Base-by-base conservation (phyloP, 2,888 invertebrate species). In the Melanotus villosus region DNA sequence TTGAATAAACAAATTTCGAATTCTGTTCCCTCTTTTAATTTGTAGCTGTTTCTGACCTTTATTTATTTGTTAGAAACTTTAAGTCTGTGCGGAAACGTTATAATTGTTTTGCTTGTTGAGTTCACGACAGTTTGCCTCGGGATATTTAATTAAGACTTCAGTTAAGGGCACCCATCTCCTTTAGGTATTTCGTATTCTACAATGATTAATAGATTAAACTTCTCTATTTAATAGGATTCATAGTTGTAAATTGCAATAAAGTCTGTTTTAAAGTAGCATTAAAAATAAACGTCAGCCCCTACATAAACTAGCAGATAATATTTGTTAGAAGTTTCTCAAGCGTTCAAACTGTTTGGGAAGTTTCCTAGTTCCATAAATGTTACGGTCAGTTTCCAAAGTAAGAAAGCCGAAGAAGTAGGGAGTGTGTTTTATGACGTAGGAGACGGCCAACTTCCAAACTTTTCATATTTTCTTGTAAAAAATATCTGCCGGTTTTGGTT, bases 401-500 rank as follows among this genome's bases (percentile, higher is more conserved):
- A 59, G 65, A 62, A 68, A 67, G 74, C 69, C 68, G 67, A 69
- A 68, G 68, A 47, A 63, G 47, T 62, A 69, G 74, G 75, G 78
- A 73, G 78, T 78, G 77, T 78, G 76, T 77, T 78, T 78, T 78
- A 78, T 73, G 76, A 77, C 75, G 71, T 73, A 67, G 74, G 70
- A 75, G 75, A 74, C 75, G 68, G 71, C 73, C 73, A 73, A 75
- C 72, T 77, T 69, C 62, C 65, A 68, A 77, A 77, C 69, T 78
- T 78, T 78, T 78, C 75, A 74, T 77, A 77, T 77, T 78, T 77
- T n/a, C 66, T 70, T 64, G 45, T 71, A 70, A 63, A 70, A 66
- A 66, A 62, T 70, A 58, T 52, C 43, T 34, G 21, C 34, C 18
- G 47, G 45, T 65, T 45, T 57, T 30, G 30, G 43, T 54, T 54